Evolutionary conservation across 1,140 invertebrate genomes (phyloP).

Genomic region (Propsilocerus akamusi): DNA sequence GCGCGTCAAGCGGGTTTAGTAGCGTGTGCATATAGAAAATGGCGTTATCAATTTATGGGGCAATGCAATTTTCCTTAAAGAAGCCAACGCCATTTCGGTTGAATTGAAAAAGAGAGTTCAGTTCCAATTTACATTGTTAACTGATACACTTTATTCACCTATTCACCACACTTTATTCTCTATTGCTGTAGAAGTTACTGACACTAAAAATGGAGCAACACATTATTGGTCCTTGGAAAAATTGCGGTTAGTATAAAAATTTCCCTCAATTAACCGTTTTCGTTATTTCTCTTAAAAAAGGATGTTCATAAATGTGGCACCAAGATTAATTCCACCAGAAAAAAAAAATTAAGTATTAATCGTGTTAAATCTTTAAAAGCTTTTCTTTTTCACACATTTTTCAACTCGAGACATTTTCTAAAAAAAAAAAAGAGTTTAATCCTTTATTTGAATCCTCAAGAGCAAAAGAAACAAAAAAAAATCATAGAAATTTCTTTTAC

Average conservation of each 20-base stretch:
- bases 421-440: too few relatives aligned
- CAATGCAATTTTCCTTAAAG: conserved; percentile 98
- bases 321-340: too few relatives aligned
- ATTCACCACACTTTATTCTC: conserved; percentile 80
- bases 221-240: conserved; percentile 99
- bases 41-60: conserved; percentile 99
- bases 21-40: conserved; percentile 89
- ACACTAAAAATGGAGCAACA: conserved; percentile 95
- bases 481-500: too few relatives aligned
- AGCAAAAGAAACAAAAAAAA: too few relatives aligned
- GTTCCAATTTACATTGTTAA: conserved; percentile 96
- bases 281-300: too few relatives aligned
- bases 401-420: too few relatives aligned
- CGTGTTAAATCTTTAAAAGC: too few relatives aligned
- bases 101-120: conserved; percentile 98
- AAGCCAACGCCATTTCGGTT: conserved; percentile 98
- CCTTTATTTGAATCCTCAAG: too few relatives aligned
- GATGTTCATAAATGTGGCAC: too few relatives aligned
- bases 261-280: background rate
- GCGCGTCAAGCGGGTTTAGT: conserved; percentile 84
- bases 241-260: conserved; percentile 51
- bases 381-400: too few relatives aligned
- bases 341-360: too few relatives aligned
- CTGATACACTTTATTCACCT: conserved; percentile 94
- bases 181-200: conserved; percentile 98